phyloP scores from a whole-genome alignment of 2,888 invertebrate genomes.

The Cartodere bifasciata region DNA sequence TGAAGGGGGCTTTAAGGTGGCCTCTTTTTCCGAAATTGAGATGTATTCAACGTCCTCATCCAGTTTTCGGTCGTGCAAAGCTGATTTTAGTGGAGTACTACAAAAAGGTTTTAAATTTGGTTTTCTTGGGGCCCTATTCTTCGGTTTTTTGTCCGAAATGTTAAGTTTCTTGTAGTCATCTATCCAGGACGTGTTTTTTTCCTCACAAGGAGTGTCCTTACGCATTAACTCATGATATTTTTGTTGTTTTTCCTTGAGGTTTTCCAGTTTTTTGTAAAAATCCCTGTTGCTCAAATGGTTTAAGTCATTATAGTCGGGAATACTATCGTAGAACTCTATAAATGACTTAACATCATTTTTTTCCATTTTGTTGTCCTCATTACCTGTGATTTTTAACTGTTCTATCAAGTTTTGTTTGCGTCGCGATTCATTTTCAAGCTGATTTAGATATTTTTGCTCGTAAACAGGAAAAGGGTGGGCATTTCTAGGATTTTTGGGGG shows the following conservation, averaged over 20 bases:
- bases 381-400: too few species aligned
- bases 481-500: conserved; percentile 59
- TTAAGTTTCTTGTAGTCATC: conserved; percentile 30
- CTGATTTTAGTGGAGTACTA: conserved; percentile 23
- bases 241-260: conserved; percentile 50
- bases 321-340: conserved; percentile 62
- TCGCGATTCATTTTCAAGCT: conserved; percentile 26
- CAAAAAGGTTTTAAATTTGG: conserved; percentile 24
- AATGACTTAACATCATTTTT: conserved; percentile 45
- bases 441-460: conserved; percentile 42
- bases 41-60: conserved; percentile 22
- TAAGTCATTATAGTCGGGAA: conserved; percentile 68
- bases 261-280: conserved; percentile 58
- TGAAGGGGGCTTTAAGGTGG: conserved; percentile 26
- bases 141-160: conserved; percentile 15
- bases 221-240: conserved; percentile 29
- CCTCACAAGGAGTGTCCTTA: conserved; percentile 23
- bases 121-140: conserved; percentile 12
- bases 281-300: conserved; percentile 63
- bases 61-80: conserved; percentile 14
- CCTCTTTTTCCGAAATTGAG: conserved; percentile 27
- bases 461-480: conserved; percentile 59
- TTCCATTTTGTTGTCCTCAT: conserved; percentile 31
- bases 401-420: conserved; percentile 33
- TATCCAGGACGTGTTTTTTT: conserved; percentile 26